Conservation (phyloP, 2,113 vertebrate species). For the Platichthys stellatus region DNA sequence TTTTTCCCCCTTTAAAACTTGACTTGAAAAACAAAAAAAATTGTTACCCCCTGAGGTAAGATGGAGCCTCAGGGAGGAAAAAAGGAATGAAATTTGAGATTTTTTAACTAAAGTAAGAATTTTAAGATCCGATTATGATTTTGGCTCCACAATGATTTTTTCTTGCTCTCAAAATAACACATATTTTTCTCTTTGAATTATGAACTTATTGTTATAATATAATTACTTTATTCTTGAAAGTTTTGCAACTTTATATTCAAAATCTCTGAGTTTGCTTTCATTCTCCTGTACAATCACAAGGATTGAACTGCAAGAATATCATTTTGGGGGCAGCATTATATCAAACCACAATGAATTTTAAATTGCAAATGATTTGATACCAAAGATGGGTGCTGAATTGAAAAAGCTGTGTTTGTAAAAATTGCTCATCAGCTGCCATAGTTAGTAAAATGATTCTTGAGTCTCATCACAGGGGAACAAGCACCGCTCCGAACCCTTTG, state of each 20-base stretch:
- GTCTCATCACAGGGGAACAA: conserved; percentile 39
- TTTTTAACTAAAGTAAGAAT: not conserved
- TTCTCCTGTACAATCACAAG: not conserved
- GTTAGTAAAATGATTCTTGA: conserved; percentile 46
- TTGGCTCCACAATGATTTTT: no score
- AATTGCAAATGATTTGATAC: no score
- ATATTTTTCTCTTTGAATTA: no score
- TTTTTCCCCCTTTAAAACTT: conserved; percentile 4
- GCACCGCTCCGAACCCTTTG: conserved; percentile 44
- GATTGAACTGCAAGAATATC: not conserved
- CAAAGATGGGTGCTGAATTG: not conserved
- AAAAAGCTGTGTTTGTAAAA: conserved; percentile 35
- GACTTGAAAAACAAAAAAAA: not conserved
- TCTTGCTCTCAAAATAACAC: no score
- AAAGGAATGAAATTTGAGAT: not conserved
- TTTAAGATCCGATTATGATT: not conserved
- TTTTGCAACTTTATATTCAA: no score
- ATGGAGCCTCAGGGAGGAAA: not conserved
- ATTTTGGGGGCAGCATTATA: not conserved
- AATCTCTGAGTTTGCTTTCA: not conserved
- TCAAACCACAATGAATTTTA: not conserved
- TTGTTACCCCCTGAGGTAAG: not conserved
- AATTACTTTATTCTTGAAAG: no score
- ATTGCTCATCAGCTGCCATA: conserved; percentile 41
- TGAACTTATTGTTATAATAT: no score